phyloP scores from a whole-genome alignment of 35 echinoderm and acorn worm species.

The Ophiothrix spiculata region DNA sequence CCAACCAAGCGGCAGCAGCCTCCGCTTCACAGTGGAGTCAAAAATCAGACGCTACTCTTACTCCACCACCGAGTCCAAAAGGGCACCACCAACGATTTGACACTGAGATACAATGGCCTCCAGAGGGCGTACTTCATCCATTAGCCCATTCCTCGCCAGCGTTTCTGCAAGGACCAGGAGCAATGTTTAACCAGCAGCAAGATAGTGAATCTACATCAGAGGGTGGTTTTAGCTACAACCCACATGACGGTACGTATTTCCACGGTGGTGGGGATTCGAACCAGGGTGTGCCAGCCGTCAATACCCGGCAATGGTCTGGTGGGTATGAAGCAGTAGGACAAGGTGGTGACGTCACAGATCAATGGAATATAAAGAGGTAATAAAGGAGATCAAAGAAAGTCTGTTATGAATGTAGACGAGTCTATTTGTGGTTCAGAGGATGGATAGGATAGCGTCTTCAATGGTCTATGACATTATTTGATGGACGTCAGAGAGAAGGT shows the following conservation, averaged over 20 bases:
- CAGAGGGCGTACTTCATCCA: constrained; percentile 29
- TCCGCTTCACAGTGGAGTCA: background rate
- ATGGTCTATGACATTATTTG: background rate
- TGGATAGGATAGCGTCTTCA: background rate
- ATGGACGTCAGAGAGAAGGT: background rate
- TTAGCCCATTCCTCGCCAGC: constrained; percentile 70
- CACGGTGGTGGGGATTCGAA: background rate
- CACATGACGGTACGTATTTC: background rate
- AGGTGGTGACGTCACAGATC: background rate
- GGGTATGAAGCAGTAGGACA: background rate
- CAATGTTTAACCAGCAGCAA: background rate
- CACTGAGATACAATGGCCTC: constrained; percentile 24
- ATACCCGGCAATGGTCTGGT: background rate
- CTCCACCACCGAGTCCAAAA: constrained; percentile 22
- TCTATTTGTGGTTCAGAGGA: background rate
- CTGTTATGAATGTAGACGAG: background rate
- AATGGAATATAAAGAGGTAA: background rate
- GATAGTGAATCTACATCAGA: background rate
- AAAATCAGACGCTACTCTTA: constrained; percentile 10
- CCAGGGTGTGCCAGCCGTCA: background rate
- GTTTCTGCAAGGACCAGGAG: constrained; percentile 51
- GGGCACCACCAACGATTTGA: constrained; percentile 7
- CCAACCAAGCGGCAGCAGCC: background rate
- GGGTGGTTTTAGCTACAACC: background rate
- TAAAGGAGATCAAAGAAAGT: too few relatives aligned